These are phyloP conservation scores for Tetranychus piercei DNA, from an alignment of 2,888 invertebrate genomes.

Conservation along the genomic window DNA sequence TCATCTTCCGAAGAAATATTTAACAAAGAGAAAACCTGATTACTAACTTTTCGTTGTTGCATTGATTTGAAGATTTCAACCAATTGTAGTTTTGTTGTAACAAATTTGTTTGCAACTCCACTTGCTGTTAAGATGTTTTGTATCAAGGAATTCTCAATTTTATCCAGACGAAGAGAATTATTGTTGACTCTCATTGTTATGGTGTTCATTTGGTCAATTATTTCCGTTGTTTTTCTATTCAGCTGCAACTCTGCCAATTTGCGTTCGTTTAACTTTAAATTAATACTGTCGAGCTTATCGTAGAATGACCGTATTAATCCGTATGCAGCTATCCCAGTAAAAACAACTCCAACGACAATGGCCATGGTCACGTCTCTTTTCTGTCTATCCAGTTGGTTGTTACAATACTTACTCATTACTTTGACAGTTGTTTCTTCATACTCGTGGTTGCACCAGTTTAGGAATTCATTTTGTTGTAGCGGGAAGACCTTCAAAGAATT, in stretches of 20 bases:
- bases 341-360: too few species aligned
- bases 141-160: background rate
- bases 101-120: background rate
- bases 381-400: background rate
- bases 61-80: background rate
- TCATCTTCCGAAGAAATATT: background rate
- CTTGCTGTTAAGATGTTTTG: background rate
- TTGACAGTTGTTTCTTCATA: background rate
- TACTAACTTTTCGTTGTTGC: background rate
- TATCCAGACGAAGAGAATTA: background rate
- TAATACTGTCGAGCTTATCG: too few species aligned
- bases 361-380: background rate
- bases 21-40: background rate
- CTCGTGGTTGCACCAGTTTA: background rate
- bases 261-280: too few species aligned
- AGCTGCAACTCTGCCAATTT: background rate
- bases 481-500: background rate
- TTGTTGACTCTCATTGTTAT: background rate
- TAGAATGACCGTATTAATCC: too few species aligned
- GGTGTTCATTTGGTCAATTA: background rate
- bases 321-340: too few species aligned
- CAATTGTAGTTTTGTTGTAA: background rate
- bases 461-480: background rate
- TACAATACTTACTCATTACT: background rate
- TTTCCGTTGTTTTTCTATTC: background rate